These are phyloP conservation scores for Saguinus midas DNA, from an alignment of 2,113 vertebrate genomes.

Conservation along the genomic window DNA sequence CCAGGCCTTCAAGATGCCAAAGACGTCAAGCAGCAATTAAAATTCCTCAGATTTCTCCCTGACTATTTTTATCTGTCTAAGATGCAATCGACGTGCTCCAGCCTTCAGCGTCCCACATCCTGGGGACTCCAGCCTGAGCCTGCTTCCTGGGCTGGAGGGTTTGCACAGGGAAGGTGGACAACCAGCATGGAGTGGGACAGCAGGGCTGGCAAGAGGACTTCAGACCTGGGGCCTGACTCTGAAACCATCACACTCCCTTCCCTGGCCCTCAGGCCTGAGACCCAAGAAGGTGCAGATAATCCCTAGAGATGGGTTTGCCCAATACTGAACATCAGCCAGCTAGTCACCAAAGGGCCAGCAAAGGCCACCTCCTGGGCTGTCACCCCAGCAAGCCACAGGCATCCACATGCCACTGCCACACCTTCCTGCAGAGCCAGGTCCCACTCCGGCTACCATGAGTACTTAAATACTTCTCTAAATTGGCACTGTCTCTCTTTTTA, in stretches of 20 bases:
- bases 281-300: not conserved
- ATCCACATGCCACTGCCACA: not conserved
- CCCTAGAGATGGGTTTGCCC: not conserved
- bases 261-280: not conserved
- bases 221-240: not conserved
- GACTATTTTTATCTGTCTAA: slow-evolving; percentile 37
- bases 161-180: not conserved
- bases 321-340: not conserved
- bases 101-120: not conserved
- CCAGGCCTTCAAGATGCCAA: not conserved
- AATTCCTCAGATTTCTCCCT: slow-evolving; percentile 57
- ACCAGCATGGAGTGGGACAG: not conserved
- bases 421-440: not conserved
- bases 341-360: not conserved
- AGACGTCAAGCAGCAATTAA: slow-evolving; percentile 58
- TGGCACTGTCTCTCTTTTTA: not conserved
- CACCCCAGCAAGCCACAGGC: not conserved
- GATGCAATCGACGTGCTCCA: not conserved
- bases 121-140: not conserved
- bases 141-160: not conserved
- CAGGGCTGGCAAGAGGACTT: not conserved
- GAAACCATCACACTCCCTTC: not conserved
- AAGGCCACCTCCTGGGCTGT: not conserved
- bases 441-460: not conserved
- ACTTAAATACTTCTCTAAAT: not conserved